A percentile compares a stretch with the other conserved stretches of the same genome.
Evolutionary conservation across 2,797 vertebrate genomes (phyloP).

Genomic region (Amazona finschi): DNA sequence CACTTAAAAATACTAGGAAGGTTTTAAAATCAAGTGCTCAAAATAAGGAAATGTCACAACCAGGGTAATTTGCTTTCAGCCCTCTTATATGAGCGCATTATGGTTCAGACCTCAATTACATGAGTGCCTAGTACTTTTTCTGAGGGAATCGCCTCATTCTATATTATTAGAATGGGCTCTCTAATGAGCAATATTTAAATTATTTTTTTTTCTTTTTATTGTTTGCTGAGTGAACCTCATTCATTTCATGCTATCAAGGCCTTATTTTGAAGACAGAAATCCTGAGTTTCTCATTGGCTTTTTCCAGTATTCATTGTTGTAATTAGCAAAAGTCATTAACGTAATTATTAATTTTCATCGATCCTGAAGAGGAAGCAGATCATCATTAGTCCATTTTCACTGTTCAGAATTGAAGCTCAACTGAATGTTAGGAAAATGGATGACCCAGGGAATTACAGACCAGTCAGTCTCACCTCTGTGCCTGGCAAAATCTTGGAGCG

Average conservation of each 20-base stretch:
- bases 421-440: background rate
- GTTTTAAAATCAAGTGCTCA: background rate
- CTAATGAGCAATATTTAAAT: background rate
- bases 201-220: background rate
- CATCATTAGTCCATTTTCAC: background rate
- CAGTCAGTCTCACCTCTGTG: too few relatives aligned
- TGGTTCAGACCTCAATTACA: background rate
- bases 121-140: background rate
- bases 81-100: background rate
- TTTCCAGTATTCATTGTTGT: background rate
- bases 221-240: background rate
- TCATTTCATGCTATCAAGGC: background rate
- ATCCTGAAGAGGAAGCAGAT: background rate
- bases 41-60: background rate
- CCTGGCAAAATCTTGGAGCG: too few relatives aligned
- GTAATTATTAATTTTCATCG: background rate
- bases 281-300: background rate
- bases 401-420: background rate
- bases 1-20: background rate
- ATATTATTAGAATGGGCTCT: background rate
- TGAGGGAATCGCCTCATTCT: background rate
- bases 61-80: background rate
- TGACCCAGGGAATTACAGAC: too few relatives aligned
- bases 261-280: background rate
- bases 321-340: background rate